These are phyloP conservation scores for Pteria penguin DNA, from an alignment of 2,888 invertebrate genomes.

Conservation along the genomic window DNA sequence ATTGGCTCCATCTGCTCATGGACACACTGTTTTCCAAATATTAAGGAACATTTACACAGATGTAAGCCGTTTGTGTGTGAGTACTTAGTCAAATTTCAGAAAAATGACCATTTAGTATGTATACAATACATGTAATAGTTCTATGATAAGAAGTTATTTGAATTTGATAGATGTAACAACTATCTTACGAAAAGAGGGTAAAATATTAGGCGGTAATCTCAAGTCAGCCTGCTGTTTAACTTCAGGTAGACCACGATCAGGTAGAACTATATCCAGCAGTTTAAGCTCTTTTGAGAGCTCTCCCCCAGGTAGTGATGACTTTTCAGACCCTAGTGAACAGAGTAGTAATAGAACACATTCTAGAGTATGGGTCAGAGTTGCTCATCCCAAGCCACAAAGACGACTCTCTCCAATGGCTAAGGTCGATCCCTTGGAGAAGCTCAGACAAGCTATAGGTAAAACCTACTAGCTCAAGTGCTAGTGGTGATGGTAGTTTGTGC, in stretches of 20 bases:
- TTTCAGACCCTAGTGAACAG: conserved; percentile 48
- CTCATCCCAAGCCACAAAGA: too few species aligned
- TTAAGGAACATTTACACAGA: too few species aligned
- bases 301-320: conserved; percentile 51
- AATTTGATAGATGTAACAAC: conserved; percentile 5
- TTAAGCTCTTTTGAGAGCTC: conserved; percentile 90
- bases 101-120: too few species aligned
- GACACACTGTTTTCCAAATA: too few species aligned
- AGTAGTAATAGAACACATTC: not conserved
- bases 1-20: too few species aligned
- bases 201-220: conserved; percentile 13
- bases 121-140: too few species aligned
- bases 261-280: conserved; percentile 85
- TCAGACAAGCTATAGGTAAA: conserved; percentile 27
- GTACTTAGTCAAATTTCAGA: too few species aligned
- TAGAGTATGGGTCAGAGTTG: too few species aligned
- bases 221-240: conserved; percentile 42
- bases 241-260: conserved; percentile 67
- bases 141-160: too few species aligned
- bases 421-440: conserved; percentile 4
- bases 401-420: conserved; percentile 11
- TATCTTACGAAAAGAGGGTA: conserved; percentile 11
- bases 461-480: too few species aligned
- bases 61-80: too few species aligned
- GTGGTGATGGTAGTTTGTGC: too few species aligned